phyloP scores from a whole-genome alignment of 2,888 invertebrate genomes.

The Idaea aversata region DNA sequence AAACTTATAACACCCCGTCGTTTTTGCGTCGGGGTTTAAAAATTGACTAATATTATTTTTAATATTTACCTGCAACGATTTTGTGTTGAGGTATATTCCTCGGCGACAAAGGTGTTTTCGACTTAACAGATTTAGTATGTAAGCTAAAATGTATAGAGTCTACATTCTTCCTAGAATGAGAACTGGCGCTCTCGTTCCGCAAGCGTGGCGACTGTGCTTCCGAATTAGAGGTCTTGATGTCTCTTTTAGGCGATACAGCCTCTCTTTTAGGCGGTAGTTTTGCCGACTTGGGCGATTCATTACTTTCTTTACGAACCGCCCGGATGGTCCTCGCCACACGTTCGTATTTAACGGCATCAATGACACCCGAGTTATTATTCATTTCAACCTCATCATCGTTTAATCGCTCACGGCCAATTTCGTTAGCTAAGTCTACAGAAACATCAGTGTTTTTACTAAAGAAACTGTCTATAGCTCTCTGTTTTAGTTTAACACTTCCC shows the following conservation, averaged over 20 bases:
- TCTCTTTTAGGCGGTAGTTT: slow-evolving; percentile 38
- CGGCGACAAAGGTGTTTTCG: slow-evolving; percentile 38
- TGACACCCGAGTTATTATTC: slow-evolving; percentile 59
- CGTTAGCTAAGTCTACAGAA: slow-evolving; percentile 17
- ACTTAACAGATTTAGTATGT: slow-evolving; percentile 49
- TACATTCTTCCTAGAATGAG: slow-evolving; percentile 47
- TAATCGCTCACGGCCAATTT: slow-evolving; percentile 17
- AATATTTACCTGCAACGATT: slow-evolving; percentile 67
- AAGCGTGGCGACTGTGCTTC: slow-evolving; percentile 42
- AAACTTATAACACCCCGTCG: too few species aligned
- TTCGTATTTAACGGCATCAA: slow-evolving; percentile 51
- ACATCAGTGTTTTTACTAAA: slow-evolving; percentile 44
- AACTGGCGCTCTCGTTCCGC: slow-evolving; percentile 37
- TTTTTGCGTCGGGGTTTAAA: too few species aligned
- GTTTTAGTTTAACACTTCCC: slow-evolving; percentile 45
- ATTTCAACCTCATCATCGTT: slow-evolving; percentile 56
- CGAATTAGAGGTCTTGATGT: slow-evolving; percentile 43
- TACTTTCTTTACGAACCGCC: slow-evolving; percentile 36
- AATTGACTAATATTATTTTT: too few species aligned
- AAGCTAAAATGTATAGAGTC: slow-evolving; percentile 55
- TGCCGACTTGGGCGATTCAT: slow-evolving; percentile 42
- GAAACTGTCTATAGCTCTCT: slow-evolving; percentile 55
- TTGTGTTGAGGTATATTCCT: slow-evolving; percentile 62
- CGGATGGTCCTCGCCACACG: slow-evolving; percentile 37
- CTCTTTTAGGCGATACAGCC: slow-evolving; percentile 34